Conservation (phyloP, 2,888 invertebrate species). For the Shargacucullia verbasci region DNA sequence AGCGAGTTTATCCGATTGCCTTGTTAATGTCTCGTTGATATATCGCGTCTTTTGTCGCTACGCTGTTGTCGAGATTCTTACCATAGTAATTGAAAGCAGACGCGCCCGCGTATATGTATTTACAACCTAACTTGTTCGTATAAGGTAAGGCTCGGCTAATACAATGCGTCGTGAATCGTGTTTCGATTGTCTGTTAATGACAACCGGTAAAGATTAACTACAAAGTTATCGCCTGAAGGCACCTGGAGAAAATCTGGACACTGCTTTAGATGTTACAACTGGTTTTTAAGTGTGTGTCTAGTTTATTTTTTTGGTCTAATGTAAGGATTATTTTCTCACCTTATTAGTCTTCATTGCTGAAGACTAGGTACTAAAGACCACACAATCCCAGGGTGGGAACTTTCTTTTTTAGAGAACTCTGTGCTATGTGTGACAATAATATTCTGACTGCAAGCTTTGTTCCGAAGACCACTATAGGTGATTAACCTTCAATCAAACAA, state of each 20-base stretch:
- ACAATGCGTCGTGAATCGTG: conserved; percentile 9
- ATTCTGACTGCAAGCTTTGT: too few species aligned
- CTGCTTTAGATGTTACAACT: not conserved
- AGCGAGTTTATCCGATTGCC: conserved; percentile 15
- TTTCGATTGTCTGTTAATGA: conserved; percentile 2
- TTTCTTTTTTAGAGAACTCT: too few species aligned
- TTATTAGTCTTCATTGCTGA: too few species aligned
- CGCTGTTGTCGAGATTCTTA: too few species aligned
- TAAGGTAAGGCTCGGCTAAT: conserved; percentile 8
- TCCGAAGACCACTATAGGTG: too few species aligned
- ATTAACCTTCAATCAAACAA: too few species aligned
- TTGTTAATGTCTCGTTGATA: conserved; percentile 14
- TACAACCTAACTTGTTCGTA: conserved; percentile 2
- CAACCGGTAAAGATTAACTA: conserved; percentile 1
- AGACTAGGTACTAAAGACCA: too few species aligned
- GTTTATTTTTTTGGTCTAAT: too few species aligned
- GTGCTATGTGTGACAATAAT: too few species aligned
- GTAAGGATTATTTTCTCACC: too few species aligned
- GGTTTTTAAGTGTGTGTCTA: too few species aligned
- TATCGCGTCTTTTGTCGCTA: not conserved
- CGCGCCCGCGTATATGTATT: not conserved
- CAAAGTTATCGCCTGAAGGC: conserved; percentile 3
- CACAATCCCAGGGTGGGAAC: too few species aligned
- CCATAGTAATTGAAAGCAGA: not conserved
- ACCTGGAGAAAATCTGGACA: not conserved